Base-by-base conservation (phyloP, 64 coral and sea anemone species). In the Anthopleura sola region DNA sequence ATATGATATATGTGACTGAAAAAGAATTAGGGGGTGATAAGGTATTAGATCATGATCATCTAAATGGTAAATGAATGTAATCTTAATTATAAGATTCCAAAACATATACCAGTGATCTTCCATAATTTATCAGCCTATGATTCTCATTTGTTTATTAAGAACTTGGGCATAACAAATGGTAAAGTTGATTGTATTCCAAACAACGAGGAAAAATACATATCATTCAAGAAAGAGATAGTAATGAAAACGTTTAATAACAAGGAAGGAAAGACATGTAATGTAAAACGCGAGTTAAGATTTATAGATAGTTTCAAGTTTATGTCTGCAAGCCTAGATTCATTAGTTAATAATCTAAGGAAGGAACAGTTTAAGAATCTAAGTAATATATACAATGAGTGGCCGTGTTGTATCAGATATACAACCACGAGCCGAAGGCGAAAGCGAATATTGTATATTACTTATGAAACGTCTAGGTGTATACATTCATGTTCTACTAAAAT, bases 151-250 rank as follows among this genome's bases (percentile, higher is more conserved):
- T 83, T 89, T 26, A 50, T 89, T 15, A 89, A 83, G 47, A 68
- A 68, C 16, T 18, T 83, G 1, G 78, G 57, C 3, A 84, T 0
- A 3, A 54, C 44, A 1, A 14, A 74, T 0, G 82, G 82, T 26
- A 55, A 85, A 2, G 56, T 90, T 0, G 24, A 28, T 6, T 84
- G 80, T 37, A 90, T 85, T 5, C 81, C 69, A 21, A 85, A 85
- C 14, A 90, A 44, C 36, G 80, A 90, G 31, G 88, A 90, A 40
- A 83, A 90, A 23, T 90, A 84, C 75, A 90, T 90, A 11, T 44
- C 17, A 9, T 90, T 90, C 36, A 49, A 24, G 49, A 90, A 83
- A 26, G 3, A 83, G 23, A 55, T 90, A 46, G 37, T 49, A 44
- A 80, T 90, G 16, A 80, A 75, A 50, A 51, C 28, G 24, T 84